These are phyloP conservation scores for Anser cygnoides DNA, from an alignment of 2,113 vertebrate genomes.

Conservation along the genomic window DNA sequence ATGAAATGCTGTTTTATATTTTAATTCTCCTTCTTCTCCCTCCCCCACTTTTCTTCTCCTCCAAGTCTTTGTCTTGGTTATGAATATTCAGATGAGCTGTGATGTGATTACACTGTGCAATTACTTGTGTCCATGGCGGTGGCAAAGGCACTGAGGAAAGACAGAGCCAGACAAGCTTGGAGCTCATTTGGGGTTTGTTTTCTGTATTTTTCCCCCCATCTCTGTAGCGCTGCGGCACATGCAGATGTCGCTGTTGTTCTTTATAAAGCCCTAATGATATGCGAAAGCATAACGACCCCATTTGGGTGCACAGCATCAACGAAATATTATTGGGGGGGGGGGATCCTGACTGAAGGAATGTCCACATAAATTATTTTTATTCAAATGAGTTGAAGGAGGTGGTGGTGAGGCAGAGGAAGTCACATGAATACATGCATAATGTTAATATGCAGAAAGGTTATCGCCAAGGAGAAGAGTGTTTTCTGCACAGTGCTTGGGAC, in stretches of 20 bases:
- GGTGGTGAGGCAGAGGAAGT: slow-evolving; percentile 77
- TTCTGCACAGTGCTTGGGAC: slow-evolving; percentile 68
- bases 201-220: slow-evolving; percentile 55
- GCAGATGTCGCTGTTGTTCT: slow-evolving; percentile 99
- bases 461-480: slow-evolving; percentile 70
- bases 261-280: slow-evolving; percentile 88
- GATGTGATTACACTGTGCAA: slow-evolving; percentile 87
- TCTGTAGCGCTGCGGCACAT: slow-evolving; percentile 89
- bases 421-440: slow-evolving; percentile 87
- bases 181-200: slow-evolving; percentile 70
- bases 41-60: slow-evolving; percentile 66
- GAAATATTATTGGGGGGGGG: slow-evolving; percentile 68
- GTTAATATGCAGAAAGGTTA: slow-evolving; percentile 86
- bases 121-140: slow-evolving; percentile 84
- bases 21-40: slow-evolving; percentile 73
- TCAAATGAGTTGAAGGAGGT: slow-evolving; percentile 78
- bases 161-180: slow-evolving; percentile 58
- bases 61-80: slow-evolving; percentile 81
- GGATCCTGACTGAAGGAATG: slow-evolving; percentile 81
- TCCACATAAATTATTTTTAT: slow-evolving; percentile 84
- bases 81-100: slow-evolving; percentile 87
- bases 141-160: slow-evolving; percentile 54
- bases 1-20: slow-evolving; percentile 76
- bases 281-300: slow-evolving; percentile 84
- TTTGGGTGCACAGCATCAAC: slow-evolving; percentile 72